These are phyloP conservation scores for Danio aesculapii DNA, from an alignment of 2,797 vertebrate genomes.

Conservation along the genomic window DNA sequence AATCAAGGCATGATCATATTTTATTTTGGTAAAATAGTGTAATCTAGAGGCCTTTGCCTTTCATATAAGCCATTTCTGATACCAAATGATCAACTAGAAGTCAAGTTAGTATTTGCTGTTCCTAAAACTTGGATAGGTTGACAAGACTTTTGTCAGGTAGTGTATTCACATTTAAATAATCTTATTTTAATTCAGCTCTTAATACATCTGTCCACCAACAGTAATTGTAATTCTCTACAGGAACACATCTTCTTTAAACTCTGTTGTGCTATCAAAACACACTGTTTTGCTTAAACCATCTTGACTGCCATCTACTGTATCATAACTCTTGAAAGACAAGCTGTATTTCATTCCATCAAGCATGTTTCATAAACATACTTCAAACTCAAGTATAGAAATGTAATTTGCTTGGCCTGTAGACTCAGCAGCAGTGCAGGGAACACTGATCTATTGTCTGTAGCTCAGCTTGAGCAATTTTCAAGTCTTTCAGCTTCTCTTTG, in stretches of 20 bases:
- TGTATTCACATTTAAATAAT: too few species aligned
- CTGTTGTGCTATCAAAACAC: background rate
- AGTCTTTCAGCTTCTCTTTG: constrained; percentile 35
- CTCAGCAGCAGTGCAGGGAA: background rate
- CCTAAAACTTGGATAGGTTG: too few species aligned
- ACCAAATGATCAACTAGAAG: too few species aligned
- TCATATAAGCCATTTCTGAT: too few species aligned
- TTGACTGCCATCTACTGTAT: background rate
- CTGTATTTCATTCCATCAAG: background rate
- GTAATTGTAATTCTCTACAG: background rate
- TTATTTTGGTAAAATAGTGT: too few species aligned
- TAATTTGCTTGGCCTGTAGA: background rate
- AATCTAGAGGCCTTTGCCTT: too few species aligned
- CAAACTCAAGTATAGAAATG: background rate
- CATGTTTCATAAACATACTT: background rate
- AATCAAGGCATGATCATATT: too few species aligned
- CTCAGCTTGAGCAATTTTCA: constrained; percentile 42
- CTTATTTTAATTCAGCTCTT: background rate
- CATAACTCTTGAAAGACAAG: background rate
- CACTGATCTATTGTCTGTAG: constrained; percentile 36
- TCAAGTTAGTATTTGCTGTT: too few species aligned
- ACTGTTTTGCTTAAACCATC: too few species aligned
- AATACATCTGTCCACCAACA: background rate
- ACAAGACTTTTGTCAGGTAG: too few species aligned
- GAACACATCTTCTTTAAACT: background rate